phyloP scores from a whole-genome alignment of 2,888 invertebrate species.

The Reticulitermes lucifugus region DNA sequence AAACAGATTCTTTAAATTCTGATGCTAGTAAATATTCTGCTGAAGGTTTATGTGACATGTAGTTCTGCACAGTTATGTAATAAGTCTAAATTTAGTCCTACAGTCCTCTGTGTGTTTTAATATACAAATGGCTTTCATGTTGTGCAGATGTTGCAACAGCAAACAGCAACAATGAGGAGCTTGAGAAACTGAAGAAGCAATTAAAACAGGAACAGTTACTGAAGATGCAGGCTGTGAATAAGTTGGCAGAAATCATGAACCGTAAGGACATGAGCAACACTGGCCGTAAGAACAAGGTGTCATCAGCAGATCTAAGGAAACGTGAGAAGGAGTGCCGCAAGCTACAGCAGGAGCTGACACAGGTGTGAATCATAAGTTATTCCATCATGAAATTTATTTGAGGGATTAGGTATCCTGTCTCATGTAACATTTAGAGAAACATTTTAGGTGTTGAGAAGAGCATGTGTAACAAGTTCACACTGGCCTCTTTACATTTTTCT shows the following conservation, averaged over 20 bases:
- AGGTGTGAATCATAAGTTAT: slow-evolving; percentile 61
- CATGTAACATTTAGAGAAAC: background rate
- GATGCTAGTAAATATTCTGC: no score
- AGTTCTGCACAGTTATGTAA: no score
- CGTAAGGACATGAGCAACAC: slow-evolving; percentile 83
- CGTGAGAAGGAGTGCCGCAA: slow-evolving; percentile 96
- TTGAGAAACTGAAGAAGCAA: slow-evolving; percentile 84
- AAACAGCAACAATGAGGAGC: slow-evolving; percentile 79
- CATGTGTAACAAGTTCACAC: no score
- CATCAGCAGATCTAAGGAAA: slow-evolving; percentile 81
- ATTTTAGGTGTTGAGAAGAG: background rate
- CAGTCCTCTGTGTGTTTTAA: no score
- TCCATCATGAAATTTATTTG: no score
- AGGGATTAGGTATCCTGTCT: background rate
- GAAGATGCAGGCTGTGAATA: slow-evolving; percentile 95
- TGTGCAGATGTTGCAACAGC: slow-evolving; percentile 66
- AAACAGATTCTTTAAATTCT: no score
- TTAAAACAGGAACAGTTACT: slow-evolving; percentile 88
- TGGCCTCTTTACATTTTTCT: no score
- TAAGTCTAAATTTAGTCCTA: no score
- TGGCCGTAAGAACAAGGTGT: slow-evolving; percentile 84
- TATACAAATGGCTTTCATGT: background rate
- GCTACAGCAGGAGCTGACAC: slow-evolving; percentile 92
- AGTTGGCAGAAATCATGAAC: slow-evolving; percentile 97
- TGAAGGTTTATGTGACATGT: no score